A percentile compares a stretch with the other conserved stretches of the same genome.
Evolutionary conservation across 2,797 vertebrate genomes (phyloP).

Genomic region (Fundulus diaphanus): DNA sequence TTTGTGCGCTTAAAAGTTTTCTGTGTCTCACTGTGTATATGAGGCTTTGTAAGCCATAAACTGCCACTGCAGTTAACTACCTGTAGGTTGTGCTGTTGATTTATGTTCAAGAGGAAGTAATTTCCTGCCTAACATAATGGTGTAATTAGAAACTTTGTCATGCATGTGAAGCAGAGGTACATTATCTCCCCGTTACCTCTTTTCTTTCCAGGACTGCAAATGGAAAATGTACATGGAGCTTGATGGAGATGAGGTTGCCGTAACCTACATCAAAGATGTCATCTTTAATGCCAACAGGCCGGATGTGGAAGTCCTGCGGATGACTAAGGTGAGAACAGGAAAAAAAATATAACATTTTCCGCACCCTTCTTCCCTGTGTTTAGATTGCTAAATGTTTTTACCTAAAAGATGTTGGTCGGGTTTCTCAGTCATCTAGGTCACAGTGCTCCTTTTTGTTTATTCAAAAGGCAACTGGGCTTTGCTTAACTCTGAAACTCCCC

Average conservation of each 20-base stretch:
- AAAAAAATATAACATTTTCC: slow-evolving; percentile 2
- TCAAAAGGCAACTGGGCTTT: background rate
- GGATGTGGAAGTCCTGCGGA: slow-evolving; percentile 89
- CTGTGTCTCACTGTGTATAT: background rate
- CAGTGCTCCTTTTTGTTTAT: background rate
- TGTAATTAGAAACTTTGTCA: slow-evolving; percentile 48
- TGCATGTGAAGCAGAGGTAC: slow-evolving; percentile 18
- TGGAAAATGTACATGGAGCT: slow-evolving; percentile 99
- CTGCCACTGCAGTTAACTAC: slow-evolving; percentile 55
- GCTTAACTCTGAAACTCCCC: background rate
- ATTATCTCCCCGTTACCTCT: slow-evolving; percentile 27
- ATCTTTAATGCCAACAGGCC: slow-evolving; percentile 91
- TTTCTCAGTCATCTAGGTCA: background rate
- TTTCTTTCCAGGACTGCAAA: slow-evolving; percentile 92
- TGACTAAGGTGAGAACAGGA: slow-evolving; percentile 88
- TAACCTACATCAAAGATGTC: slow-evolving; percentile 98
- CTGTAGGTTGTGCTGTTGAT: slow-evolving; percentile 86
- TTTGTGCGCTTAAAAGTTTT: background rate
- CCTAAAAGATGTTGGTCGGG: background rate
- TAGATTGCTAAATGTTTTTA: background rate
- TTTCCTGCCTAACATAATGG: slow-evolving; percentile 28
- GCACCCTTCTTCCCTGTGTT: background rate
- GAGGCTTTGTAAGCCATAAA: slow-evolving; percentile 13
- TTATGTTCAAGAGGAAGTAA: slow-evolving; percentile 58
- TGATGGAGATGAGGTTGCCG: slow-evolving; percentile 95